Percentiles rank a stretch among this genome's conserved stretches.
phyloP scores from a whole-genome alignment of 1,140 invertebrate species.

The Anastrepha ludens region DNA sequence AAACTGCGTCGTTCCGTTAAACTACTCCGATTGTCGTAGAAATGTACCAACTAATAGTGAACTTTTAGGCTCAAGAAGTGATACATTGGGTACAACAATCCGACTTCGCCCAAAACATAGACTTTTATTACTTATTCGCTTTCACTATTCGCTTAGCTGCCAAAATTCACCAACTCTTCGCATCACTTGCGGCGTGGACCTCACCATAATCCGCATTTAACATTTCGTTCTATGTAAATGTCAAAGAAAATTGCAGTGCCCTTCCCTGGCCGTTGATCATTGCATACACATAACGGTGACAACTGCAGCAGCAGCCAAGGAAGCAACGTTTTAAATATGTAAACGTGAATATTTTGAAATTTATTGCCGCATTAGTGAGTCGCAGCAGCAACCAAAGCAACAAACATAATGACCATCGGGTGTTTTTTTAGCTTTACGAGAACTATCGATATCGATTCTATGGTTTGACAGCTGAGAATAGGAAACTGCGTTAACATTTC shows the following conservation, averaged over 20 bases:
- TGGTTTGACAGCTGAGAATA: too few species aligned
- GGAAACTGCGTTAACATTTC: too few species aligned
- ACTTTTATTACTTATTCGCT: not conserved
- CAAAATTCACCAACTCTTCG: conserved; percentile 10
- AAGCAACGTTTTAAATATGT: conserved; percentile 13
- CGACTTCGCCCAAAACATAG: too few species aligned
- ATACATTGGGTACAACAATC: too few species aligned
- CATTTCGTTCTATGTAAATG: conserved; percentile 12
- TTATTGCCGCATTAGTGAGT: not conserved
- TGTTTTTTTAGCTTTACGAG: too few species aligned
- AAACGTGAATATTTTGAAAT: conserved; percentile 24
- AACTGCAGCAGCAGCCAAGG: not conserved
- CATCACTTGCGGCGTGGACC: not conserved
- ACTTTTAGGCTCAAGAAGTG: too few species aligned
- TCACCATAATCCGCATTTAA: not conserved
- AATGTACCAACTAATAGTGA: too few species aligned
- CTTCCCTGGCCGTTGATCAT: not conserved
- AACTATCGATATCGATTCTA: too few species aligned
- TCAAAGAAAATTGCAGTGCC: not conserved
- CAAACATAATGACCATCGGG: too few species aligned
- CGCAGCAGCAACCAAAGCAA: not conserved
- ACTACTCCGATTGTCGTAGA: too few species aligned
- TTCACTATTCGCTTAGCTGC: not conserved
- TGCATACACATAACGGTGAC: not conserved
- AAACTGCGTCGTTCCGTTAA: too few species aligned